phyloP scores from a whole-genome alignment of 2,888 invertebrate species.

The Abrostola tripartita region DNA sequence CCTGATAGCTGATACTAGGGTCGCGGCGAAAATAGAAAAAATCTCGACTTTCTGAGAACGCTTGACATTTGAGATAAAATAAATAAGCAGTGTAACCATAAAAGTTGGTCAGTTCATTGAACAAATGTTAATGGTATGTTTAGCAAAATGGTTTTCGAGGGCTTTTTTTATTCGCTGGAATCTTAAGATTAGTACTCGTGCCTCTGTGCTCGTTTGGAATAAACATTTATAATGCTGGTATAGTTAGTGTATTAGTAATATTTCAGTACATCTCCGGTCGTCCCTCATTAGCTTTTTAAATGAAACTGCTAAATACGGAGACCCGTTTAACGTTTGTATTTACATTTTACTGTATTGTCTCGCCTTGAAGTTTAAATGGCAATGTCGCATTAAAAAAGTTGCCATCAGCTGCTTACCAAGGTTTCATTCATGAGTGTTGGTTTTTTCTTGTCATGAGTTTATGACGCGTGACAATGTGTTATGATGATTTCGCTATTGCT shows the following conservation, averaged over 20 bases:
- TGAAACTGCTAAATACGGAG: slow-evolving; percentile 40
- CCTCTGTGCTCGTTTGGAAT: too few relatives aligned
- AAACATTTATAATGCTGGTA: too few relatives aligned
- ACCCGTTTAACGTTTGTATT: slow-evolving; percentile 44
- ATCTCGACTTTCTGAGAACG: slow-evolving; percentile 20
- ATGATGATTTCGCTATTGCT: slow-evolving; percentile 20
- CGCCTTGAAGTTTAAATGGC: slow-evolving; percentile 63
- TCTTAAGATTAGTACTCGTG: slow-evolving; percentile 27
- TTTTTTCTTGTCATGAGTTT: slow-evolving; percentile 28
- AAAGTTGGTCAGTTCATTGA: slow-evolving; percentile 15
- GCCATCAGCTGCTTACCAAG: slow-evolving; percentile 65
- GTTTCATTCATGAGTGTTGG: slow-evolving; percentile 62
- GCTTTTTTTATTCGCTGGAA: slow-evolving; percentile 23
- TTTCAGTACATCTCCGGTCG: slow-evolving; percentile 25
- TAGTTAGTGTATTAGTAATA: background rate
- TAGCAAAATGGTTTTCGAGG: slow-evolving; percentile 17
- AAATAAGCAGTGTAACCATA: slow-evolving; percentile 23
- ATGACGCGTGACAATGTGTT: slow-evolving; percentile 27
- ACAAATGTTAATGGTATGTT: slow-evolving; percentile 3
- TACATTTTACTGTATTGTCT: slow-evolving; percentile 38
- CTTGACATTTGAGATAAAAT: slow-evolving; percentile 45
- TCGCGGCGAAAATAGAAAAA: slow-evolving; percentile 24
- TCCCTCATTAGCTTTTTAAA: slow-evolving; percentile 34
- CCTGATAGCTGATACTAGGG: slow-evolving; percentile 57
- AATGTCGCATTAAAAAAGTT: slow-evolving; percentile 63